These are phyloP conservation scores for Oreocharis arfaki DNA, from an alignment of 2,113 vertebrate species.

Conservation along the genomic window DNA sequence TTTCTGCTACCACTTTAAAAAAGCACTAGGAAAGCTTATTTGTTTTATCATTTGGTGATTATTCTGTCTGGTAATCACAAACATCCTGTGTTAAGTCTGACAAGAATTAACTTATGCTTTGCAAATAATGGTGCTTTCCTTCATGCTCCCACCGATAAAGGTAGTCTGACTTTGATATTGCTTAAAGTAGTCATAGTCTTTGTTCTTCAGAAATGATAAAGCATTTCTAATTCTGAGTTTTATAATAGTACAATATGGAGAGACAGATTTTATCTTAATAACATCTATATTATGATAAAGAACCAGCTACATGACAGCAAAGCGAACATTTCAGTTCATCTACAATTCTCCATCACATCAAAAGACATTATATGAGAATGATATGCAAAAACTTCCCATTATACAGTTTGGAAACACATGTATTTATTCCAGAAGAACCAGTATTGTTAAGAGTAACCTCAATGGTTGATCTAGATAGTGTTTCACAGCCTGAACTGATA, in stretches of 20 bases:
- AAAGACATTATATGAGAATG: conserved; percentile 25
- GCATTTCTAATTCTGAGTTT: conserved; percentile 67
- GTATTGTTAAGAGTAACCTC: conserved; percentile 11
- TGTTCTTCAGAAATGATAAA: conserved; percentile 68
- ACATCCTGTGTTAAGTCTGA: conserved; percentile 43
- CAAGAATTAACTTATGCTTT: conserved; percentile 60
- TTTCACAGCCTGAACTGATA: conserved; percentile 50
- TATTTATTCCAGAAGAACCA: conserved; percentile 10
- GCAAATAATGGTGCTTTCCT: conserved; percentile 62
- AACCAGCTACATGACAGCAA: conserved; percentile 56
- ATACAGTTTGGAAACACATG: not conserved
- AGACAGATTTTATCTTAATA: conserved; percentile 76
- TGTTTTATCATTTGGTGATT: not conserved
- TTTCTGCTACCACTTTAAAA: not conserved
- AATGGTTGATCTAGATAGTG: conserved; percentile 35
- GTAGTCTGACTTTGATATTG: conserved; percentile 64
- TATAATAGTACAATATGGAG: conserved; percentile 65
- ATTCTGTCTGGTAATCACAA: conserved; percentile 26
- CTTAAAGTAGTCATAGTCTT: conserved; percentile 46
- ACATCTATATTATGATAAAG: conserved; percentile 71
- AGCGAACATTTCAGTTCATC: conserved; percentile 60
- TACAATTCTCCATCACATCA: conserved; percentile 49
- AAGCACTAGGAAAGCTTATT: not conserved
- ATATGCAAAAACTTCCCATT: conserved; percentile 16
- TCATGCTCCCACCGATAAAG: conserved; percentile 51